These are phyloP conservation scores for Philopotamus ludificatus DNA, from an alignment of 1,140 invertebrate genomes.

Conservation along the genomic window DNA sequence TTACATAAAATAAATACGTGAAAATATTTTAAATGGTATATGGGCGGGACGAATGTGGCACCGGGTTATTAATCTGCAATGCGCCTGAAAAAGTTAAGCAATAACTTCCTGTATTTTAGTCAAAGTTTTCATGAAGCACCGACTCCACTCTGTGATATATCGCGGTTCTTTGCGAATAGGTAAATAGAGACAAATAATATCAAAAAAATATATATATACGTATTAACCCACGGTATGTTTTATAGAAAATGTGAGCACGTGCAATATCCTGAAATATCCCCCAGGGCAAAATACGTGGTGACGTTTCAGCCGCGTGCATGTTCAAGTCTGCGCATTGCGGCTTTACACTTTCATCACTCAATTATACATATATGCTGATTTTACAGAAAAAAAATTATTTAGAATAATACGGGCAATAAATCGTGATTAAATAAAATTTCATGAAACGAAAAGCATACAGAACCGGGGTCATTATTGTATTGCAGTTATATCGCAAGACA, in stretches of 20 bases:
- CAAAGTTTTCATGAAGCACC: not conserved
- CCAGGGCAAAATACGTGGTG: not conserved
- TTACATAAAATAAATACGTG: too few species aligned
- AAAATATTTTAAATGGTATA: too few species aligned
- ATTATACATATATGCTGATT: not conserved
- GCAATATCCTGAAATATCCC: not conserved
- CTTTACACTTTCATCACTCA: not conserved
- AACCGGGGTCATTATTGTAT: constrained; percentile 2
- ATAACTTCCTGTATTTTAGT: not conserved
- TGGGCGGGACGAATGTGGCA: too few species aligned
- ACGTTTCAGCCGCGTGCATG: constrained; percentile 3
- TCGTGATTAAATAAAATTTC: too few species aligned
- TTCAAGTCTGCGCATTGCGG: constrained; percentile 11
- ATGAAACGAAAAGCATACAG: too few species aligned
- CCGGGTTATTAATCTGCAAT: too few species aligned
- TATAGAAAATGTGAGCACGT: not conserved
- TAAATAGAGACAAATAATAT: not conserved
- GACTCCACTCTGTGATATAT: not conserved
- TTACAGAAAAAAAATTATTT: not conserved
- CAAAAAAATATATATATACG: too few species aligned
- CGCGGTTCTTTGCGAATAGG: not conserved
- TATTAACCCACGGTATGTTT: too few species aligned
- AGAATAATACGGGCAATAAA: not conserved
- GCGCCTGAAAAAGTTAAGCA: not conserved
- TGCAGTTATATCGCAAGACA: constrained; percentile 11